Conservation (phyloP, 1,140 invertebrate species). For the Patella vulgata region DNA sequence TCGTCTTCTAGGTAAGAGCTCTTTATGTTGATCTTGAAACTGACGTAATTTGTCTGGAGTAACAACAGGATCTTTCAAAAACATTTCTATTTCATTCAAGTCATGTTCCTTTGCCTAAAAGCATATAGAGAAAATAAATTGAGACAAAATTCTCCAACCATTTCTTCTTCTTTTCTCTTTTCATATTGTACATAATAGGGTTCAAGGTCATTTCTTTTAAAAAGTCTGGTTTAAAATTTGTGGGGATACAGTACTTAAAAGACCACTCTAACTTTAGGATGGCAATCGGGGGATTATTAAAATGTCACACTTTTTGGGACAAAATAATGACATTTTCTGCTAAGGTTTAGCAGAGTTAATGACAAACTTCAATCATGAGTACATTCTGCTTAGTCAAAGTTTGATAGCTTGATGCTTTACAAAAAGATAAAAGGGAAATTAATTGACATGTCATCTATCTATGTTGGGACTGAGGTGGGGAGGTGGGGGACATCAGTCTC, state of each 20-base stretch:
- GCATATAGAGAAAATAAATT: neutral
- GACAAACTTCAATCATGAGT: too few species aligned
- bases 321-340: too few species aligned
- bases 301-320: too few species aligned
- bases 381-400: too few species aligned
- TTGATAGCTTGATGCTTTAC: too few species aligned
- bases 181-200: neutral
- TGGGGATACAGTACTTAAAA: neutral
- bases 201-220: neutral
- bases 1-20: too few species aligned
- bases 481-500: too few species aligned
- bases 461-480: neutral
- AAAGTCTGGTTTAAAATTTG: neutral
- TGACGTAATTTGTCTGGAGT: conserved; percentile 9
- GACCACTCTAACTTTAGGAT: neutral
- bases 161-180: neutral
- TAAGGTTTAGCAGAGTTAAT: too few species aligned
- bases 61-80: conserved; percentile 24
- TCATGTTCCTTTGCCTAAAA: conserved; percentile 58
- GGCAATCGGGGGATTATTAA: too few species aligned
- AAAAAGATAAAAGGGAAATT: neutral
- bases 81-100: conserved; percentile 41
- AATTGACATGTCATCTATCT: neutral
- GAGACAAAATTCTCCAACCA: neutral
- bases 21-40: conserved; percentile 12